A percentile compares a stretch with the other conserved stretches of the same genome.
Conservation (phyloP, 2,113 vertebrate species). For the Elgaria multicarinata region DNA sequence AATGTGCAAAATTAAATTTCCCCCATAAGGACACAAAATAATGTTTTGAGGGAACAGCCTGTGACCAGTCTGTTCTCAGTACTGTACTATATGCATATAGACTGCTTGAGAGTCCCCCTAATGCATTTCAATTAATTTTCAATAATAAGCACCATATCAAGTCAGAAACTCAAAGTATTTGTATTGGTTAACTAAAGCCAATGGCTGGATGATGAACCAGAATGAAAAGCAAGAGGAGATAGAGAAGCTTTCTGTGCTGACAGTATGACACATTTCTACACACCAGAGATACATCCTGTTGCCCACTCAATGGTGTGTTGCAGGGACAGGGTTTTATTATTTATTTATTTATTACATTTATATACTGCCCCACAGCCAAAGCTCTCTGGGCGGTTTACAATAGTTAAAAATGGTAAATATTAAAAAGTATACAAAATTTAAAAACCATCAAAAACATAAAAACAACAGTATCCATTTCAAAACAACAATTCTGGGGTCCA, state of each 20-base stretch:
- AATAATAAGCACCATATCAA: background rate
- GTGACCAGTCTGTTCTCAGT: background rate
- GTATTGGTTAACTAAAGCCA: background rate
- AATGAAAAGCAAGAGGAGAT: background rate
- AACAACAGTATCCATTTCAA: too few species aligned
- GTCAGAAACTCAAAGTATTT: background rate
- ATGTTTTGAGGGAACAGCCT: background rate
- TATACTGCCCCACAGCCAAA: too few species aligned
- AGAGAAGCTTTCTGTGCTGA: background rate
- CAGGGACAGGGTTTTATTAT: background rate
- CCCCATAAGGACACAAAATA: background rate
- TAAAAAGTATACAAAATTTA: too few species aligned
- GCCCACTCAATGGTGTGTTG: background rate
- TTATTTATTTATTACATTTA: too few species aligned
- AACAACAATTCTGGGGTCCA: too few species aligned
- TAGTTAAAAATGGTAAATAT: too few species aligned
- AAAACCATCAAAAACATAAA: too few species aligned
- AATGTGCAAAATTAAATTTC: background rate
- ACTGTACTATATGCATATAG: background rate
- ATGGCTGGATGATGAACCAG: background rate
- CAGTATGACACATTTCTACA: background rate
- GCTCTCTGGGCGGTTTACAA: too few species aligned
- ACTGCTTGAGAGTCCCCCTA: background rate
- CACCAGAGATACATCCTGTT: background rate
- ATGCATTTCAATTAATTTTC: background rate